Evolutionary conservation across 1,140 invertebrate species (phyloP), one percentile per base, ranked within the genome.

Genomic region (Bombus impatiens): DNA sequence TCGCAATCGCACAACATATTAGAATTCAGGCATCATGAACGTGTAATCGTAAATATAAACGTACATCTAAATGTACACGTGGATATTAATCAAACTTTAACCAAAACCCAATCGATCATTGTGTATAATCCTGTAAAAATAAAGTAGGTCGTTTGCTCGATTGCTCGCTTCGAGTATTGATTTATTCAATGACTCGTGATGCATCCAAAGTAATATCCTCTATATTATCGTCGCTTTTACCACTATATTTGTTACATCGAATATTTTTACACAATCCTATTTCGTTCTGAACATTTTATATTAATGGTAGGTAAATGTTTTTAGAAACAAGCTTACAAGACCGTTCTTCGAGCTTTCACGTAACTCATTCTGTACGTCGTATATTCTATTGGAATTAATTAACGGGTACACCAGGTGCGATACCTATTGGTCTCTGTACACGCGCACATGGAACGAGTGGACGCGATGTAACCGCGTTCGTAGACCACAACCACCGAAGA

Each of bases 401-500:
- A 83, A 67, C 74, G 42, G 72, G 13, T 53, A 83, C 81, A 77
- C 81, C 59, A 83, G 42, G 32, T 67, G 81, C 72, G 53, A 53
- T 53, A 67, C 37, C 37, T 67, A 53, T 77, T 42, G 32, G 59
- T 35, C n/a, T 65, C 9, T 32, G 28, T 47, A 67, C 22, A 77
- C 72, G 4, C 9, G 25, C n/a, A n/a, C 13, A 37, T 65, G 2
- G 25, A 75, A 76, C 81, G 42, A 65, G 32, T 76, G 42, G 40
- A 65, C 70, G n/a, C 80, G 44, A 42, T 53, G 32, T 42, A 62
- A 35, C 59, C 71, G 74, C 75, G 42, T 83, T 77, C 42, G 81
- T n/a, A 83, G 40, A 83, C 59, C 81, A 6, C 81, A 77, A 77
- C 42, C 72, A 67, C 59, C 59, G 81, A 83, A 77, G 81, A 77